Evolutionary conservation across 2,888 invertebrate species (phyloP).

Genomic region (Acanthococcus lagerstroemiae): DNA sequence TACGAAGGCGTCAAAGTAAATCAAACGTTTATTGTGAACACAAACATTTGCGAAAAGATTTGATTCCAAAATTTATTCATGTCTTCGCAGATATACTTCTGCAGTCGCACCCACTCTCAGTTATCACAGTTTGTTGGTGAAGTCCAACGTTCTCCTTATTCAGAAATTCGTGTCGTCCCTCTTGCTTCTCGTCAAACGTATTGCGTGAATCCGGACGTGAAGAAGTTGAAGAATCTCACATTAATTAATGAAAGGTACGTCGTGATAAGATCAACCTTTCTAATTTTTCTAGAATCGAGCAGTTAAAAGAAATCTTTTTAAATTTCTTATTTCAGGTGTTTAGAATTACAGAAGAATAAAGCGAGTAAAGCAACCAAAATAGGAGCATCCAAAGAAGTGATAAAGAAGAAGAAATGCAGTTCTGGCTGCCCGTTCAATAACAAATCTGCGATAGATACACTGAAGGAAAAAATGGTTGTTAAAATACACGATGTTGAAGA

Average conservation of each 20-base stretch:
- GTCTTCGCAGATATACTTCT: constrained; percentile 69
- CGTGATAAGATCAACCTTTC: not conserved
- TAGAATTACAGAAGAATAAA: constrained; percentile 65
- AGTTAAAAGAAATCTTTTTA: constrained; percentile 7
- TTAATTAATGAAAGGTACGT: constrained; percentile 76
- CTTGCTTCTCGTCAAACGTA: constrained; percentile 85
- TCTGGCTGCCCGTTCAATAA: constrained; percentile 61
- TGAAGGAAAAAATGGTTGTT: constrained; percentile 55
- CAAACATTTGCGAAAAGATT: not conserved
- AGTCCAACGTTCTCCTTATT: constrained; percentile 70
- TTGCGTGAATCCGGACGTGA: constrained; percentile 77
- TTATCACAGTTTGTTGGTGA: constrained; percentile 90
- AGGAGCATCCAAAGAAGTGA: constrained; percentile 49
- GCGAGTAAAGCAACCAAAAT: constrained; percentile 48
- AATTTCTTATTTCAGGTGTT: constrained; percentile 48
- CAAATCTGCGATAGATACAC: constrained; percentile 50
- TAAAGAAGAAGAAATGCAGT: constrained; percentile 49
- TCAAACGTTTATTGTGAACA: not conserved
- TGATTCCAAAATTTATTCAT: not conserved
- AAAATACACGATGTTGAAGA: constrained; percentile 83
- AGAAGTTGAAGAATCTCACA: constrained; percentile 57
- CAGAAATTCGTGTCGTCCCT: constrained; percentile 61
- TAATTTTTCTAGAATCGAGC: not conserved
- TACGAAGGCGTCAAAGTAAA: constrained; percentile 14
- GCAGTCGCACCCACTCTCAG: constrained; percentile 95